phyloP scores from a whole-genome alignment of 2,797 vertebrate genomes.

The Lemur catta region DNA sequence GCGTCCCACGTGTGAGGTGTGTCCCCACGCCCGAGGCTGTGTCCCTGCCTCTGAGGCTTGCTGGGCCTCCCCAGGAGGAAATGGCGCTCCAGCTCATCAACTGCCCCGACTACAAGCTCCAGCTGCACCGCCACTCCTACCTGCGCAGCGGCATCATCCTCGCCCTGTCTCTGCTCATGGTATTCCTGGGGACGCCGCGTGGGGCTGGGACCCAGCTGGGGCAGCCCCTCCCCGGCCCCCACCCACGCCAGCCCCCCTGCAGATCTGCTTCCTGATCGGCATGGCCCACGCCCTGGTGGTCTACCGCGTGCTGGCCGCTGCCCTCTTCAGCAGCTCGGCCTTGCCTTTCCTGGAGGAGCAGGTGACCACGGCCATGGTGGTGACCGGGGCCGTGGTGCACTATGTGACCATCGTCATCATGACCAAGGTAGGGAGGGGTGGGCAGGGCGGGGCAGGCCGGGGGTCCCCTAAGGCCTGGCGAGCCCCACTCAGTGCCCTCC shows the following conservation, averaged over 20 bases:
- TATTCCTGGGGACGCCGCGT: slow-evolving; percentile 29
- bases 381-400: slow-evolving; percentile 92
- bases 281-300: slow-evolving; percentile 91
- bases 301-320: slow-evolving; percentile 89
- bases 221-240: background rate
- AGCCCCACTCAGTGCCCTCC: background rate
- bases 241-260: background rate
- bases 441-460: background rate
- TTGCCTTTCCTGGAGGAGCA: slow-evolving; percentile 85
- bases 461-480: background rate
- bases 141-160: slow-evolving; percentile 87
- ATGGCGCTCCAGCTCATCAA: slow-evolving; percentile 91
- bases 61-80: slow-evolving; percentile 87
- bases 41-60: background rate
- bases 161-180: slow-evolving; percentile 89
- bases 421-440: slow-evolving; percentile 88
- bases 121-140: slow-evolving; percentile 89
- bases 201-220: rapidly evolving
- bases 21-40: background rate
- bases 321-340: slow-evolving; percentile 82
- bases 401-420: slow-evolving; percentile 92
- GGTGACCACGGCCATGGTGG: slow-evolving; percentile 87
- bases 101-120: slow-evolving; percentile 79
- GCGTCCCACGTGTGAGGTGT: background rate
- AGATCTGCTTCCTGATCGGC: slow-evolving; percentile 93